Conservation (phyloP, 2,113 vertebrate genomes). For the Arothron firmamentum region DNA sequence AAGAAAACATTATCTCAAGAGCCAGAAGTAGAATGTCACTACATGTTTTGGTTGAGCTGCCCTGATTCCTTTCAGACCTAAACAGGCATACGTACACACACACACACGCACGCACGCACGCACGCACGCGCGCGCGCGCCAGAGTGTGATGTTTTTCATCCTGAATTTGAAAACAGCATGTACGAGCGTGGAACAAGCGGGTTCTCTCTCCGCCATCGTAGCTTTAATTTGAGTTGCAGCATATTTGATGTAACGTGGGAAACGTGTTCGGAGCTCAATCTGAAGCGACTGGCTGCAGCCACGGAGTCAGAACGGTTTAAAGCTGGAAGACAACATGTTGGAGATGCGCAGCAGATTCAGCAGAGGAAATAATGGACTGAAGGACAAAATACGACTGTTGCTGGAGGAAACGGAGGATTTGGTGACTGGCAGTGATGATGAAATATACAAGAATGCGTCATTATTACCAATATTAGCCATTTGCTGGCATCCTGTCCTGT, state of each 20-base stretch:
- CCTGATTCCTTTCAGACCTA: background rate
- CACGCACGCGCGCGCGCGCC: no score
- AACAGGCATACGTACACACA: background rate
- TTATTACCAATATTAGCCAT: no score
- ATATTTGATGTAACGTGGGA: background rate
- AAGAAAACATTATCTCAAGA: background rate
- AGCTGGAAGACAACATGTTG: background rate
- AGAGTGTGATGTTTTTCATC: background rate
- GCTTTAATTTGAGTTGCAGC: background rate
- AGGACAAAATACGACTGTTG: background rate
- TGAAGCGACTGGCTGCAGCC: background rate
- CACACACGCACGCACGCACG: background rate
- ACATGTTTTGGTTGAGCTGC: background rate
- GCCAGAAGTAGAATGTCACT: background rate
- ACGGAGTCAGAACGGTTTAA: background rate
- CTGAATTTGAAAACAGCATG: background rate
- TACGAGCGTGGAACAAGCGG: background rate
- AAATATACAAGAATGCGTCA: no score
- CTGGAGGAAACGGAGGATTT: background rate
- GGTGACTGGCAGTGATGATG: no score
- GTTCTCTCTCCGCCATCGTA: background rate
- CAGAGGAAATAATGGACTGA: background rate
- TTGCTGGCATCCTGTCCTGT: no score
- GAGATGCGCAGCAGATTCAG: background rate
- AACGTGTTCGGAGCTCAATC: background rate